These are phyloP conservation scores for Fregetta grallaria DNA, from an alignment of 2,113 vertebrate species.

Conservation along the genomic window DNA sequence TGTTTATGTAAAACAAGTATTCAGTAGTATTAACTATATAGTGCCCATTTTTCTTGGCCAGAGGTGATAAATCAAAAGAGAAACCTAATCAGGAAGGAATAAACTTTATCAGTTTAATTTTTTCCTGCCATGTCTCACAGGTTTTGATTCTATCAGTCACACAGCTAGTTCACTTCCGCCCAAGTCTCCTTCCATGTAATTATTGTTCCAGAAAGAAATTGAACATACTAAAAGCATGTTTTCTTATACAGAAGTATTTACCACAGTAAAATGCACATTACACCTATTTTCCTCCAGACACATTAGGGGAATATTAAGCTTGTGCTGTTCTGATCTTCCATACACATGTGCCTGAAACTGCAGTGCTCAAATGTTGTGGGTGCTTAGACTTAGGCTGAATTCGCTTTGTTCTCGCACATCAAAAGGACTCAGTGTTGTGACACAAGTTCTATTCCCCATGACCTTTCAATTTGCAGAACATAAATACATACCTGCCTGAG, in stretches of 20 bases:
- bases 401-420: accelerated
- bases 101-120: neutral
- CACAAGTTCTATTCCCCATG: neutral
- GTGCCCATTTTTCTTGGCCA: conserved; percentile 71
- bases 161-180: neutral
- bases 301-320: neutral
- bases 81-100: conserved; percentile 71
- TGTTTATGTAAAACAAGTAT: conserved; percentile 86
- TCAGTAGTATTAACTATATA: conserved; percentile 72
- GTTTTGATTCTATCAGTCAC: neutral
- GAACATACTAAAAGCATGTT: neutral
- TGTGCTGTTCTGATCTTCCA: neutral
- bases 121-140: neutral
- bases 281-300: neutral
- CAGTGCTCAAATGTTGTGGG: neutral
- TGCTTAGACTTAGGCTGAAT: neutral
- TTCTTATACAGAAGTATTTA: neutral
- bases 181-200: neutral
- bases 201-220: neutral
- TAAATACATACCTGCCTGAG: conserved; percentile 82
- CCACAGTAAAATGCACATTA: neutral
- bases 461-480: neutral
- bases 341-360: accelerated
- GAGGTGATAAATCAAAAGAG: conserved; percentile 87
- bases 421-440: neutral